Percentiles rank a stretch among this genome's conserved stretches.
phyloP scores from a whole-genome alignment of 1,140 invertebrate species.

The Meteorus sp. region DNA sequence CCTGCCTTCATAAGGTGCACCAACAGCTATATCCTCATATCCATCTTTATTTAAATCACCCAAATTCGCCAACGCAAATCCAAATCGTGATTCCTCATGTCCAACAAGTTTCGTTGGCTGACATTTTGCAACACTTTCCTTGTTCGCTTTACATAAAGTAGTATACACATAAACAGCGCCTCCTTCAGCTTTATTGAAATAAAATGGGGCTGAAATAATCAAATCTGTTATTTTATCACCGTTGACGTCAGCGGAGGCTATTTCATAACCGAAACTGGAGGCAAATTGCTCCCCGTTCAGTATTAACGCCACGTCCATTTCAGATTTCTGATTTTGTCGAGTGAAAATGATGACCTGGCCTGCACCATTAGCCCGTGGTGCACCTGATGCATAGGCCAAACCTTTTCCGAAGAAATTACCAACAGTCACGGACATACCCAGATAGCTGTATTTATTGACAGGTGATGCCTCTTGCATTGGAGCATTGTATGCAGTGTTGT shows the following conservation, averaged over 20 bases:
- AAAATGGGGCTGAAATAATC: conserved; percentile 89
- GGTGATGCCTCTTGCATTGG: conserved; percentile 69
- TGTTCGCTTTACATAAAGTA: conserved; percentile 57
- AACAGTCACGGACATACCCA: conserved; percentile 86
- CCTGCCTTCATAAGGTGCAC: conserved; percentile 86
- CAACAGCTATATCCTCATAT: conserved; percentile 86
- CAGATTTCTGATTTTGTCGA: conserved; percentile 59
- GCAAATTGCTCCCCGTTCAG: conserved; percentile 84
- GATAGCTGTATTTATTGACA: conserved; percentile 88
- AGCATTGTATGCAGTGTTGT: conserved; percentile 78
- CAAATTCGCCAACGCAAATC: conserved; percentile 80
- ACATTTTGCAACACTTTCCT: conserved; percentile 41
- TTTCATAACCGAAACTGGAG: conserved; percentile 87
- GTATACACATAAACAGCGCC: conserved; percentile 91
- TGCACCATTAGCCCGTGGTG: conserved; percentile 80
- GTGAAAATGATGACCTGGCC: conserved; percentile 85
- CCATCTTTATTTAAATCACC: conserved; percentile 92
- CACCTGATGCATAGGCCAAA: conserved; percentile 79
- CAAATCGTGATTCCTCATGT: conserved; percentile 68
- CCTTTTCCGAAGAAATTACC: conserved; percentile 72
- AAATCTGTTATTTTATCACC: conserved; percentile 83
- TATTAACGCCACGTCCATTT: conserved; percentile 66
- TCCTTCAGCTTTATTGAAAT: conserved; percentile 76
- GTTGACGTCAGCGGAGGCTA: conserved; percentile 82
- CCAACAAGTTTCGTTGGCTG: conserved; percentile 52